Conservation (phyloP, 2,888 invertebrate species). For the Seira musarum region DNA sequence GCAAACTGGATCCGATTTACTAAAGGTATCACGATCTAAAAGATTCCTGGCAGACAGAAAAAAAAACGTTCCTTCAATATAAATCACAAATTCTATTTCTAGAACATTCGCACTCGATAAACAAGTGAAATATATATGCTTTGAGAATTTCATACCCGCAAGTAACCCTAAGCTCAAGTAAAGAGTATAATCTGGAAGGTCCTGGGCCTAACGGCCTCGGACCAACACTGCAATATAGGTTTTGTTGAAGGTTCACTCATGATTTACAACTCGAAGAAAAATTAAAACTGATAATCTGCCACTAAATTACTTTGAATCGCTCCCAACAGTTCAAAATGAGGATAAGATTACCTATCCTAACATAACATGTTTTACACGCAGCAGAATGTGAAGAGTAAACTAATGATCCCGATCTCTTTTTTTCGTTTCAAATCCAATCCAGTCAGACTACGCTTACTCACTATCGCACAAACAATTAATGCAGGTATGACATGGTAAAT, state of each 20-base stretch:
- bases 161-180: constrained; percentile 51
- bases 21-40: constrained; percentile 72
- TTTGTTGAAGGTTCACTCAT: constrained; percentile 29
- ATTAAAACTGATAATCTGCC: not conserved
- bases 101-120: too few species aligned
- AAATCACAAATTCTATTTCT: not conserved
- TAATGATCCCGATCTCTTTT: not conserved
- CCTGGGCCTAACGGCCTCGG: constrained; percentile 56
- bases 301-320: not conserved
- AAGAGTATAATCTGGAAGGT: constrained; percentile 47
- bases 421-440: too few species aligned
- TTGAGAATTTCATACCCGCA: constrained; percentile 50
- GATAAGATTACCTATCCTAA: constrained; percentile 5
- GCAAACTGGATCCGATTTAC: constrained; percentile 74
- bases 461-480: not conserved
- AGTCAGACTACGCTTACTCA: not conserved
- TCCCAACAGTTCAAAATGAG: not conserved
- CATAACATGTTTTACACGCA: constrained; percentile 1
- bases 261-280: constrained; percentile 1
- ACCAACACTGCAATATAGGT: constrained; percentile 32
- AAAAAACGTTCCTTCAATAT: constrained; percentile 20
- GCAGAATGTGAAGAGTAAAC: not conserved
- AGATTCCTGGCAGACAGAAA: constrained; percentile 71
- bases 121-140: too few species aligned
- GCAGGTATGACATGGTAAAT: not conserved